Evolutionary conservation across 2,888 invertebrate species (phyloP).

Genomic region (Liodrosophila aerea): DNA sequence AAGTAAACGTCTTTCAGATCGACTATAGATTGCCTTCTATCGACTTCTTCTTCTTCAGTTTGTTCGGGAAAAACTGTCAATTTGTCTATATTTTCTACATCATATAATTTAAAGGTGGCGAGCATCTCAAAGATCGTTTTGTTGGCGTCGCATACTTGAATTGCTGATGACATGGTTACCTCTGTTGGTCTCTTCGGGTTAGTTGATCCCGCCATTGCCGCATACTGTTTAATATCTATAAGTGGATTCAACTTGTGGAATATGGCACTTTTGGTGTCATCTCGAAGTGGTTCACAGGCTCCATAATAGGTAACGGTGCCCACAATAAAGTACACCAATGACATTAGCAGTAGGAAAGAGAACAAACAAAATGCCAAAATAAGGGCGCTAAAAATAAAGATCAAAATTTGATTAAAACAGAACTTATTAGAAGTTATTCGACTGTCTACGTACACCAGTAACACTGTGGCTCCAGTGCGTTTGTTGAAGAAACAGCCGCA

Average conservation of each 20-base stretch:
- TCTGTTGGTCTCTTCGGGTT: not conserved
- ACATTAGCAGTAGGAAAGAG: slow-evolving; percentile 86
- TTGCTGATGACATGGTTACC: slow-evolving; percentile 35
- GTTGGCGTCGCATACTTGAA: slow-evolving; percentile 34
- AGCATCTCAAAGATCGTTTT: slow-evolving; percentile 46
- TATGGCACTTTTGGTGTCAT: slow-evolving; percentile 23
- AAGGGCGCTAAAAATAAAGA: slow-evolving; percentile 85
- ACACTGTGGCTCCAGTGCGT: slow-evolving; percentile 90
- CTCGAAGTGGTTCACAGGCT: slow-evolving; percentile 88
- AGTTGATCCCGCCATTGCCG: not conserved
- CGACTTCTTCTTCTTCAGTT: not conserved
- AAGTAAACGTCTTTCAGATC: slow-evolving; percentile 20
- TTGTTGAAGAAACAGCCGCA: slow-evolving; percentile 96
- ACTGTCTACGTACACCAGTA: slow-evolving; percentile 86
- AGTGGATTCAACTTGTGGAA: slow-evolving; percentile 36
- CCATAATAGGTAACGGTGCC: slow-evolving; percentile 88
- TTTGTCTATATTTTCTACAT: slow-evolving; percentile 7
- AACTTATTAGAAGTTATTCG: not conserved
- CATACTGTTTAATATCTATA: slow-evolving; percentile 20
- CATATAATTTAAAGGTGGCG: slow-evolving; percentile 18
- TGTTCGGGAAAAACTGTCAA: slow-evolving; percentile 7
- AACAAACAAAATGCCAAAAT: slow-evolving; percentile 90
- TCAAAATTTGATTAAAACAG: too few relatives aligned
- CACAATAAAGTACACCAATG: slow-evolving; percentile 86
- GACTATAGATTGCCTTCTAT: slow-evolving; percentile 7